Percentiles rank a stretch among this genome's conserved stretches.
Conservation (phyloP, 37 sponge, comb jelly and placozoan species). For the Tethya wilhelma region DNA sequence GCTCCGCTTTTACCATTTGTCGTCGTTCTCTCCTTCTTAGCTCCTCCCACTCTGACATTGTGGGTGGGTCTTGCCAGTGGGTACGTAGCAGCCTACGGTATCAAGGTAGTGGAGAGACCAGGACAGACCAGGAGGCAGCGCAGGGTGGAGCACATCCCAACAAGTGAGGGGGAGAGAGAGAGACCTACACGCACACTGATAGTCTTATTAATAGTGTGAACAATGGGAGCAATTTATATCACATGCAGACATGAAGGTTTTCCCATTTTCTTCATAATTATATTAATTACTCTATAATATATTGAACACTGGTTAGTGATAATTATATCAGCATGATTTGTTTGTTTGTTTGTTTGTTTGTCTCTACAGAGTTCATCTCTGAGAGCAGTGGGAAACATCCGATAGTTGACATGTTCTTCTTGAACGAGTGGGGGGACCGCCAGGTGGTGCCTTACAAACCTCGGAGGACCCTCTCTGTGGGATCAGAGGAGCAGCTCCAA, state of each 20-base stretch:
- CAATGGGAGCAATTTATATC: too few species aligned
- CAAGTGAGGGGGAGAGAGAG: constrained; percentile 7
- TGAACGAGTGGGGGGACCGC: constrained; percentile 52
- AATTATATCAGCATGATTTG: too few species aligned
- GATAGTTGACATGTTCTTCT: constrained; percentile 23
- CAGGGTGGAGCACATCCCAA: constrained; percentile 33
- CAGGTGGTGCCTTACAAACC: constrained; percentile 39
- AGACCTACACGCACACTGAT: too few species aligned
- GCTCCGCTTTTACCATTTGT: neutral
- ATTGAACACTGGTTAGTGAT: too few species aligned
- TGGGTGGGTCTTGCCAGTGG: constrained; percentile 59
- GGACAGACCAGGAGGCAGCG: neutral
- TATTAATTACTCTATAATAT: too few species aligned
- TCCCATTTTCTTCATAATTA: too few species aligned
- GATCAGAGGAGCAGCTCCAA: neutral
- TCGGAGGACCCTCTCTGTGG: neutral
- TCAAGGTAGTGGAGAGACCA: neutral
- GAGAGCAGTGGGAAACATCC: constrained; percentile 18
- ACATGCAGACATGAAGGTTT: too few species aligned
- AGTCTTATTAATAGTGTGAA: too few species aligned
- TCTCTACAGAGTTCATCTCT: constrained; percentile 4
- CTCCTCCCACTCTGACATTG: constrained; percentile 19
- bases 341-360: neutral
- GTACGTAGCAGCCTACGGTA: constrained; percentile 30
- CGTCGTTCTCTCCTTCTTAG: constrained; percentile 14